Evolutionary conservation across 2,888 invertebrate genomes (phyloP).

Genomic region (Acleris literana): DNA sequence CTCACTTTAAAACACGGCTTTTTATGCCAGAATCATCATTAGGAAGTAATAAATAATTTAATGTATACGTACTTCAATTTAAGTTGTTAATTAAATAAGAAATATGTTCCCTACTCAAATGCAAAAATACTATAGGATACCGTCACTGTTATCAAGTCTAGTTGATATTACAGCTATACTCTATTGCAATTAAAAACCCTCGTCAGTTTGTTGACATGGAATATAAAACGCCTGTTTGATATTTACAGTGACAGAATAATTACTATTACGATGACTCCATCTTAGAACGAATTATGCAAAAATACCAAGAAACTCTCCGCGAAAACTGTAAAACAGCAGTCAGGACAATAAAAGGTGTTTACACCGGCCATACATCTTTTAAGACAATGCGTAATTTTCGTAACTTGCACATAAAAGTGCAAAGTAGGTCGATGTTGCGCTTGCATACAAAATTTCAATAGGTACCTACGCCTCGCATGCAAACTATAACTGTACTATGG

Average conservation of each 20-base stretch:
- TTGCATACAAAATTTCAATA: constrained; percentile 27
- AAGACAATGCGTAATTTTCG: constrained; percentile 33
- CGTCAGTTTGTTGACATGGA: constrained; percentile 8
- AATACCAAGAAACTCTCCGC: not conserved
- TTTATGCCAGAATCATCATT: too few species aligned
- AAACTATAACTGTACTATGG: constrained; percentile 7
- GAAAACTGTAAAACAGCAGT: constrained; percentile 12
- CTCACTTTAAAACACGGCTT: too few species aligned
- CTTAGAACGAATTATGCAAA: not conserved
- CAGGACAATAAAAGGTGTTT: constrained; percentile 24
- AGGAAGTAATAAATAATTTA: too few species aligned
- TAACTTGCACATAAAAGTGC: constrained; percentile 27
- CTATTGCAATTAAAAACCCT: not conserved
- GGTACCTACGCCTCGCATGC: constrained; percentile 21
- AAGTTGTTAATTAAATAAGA: too few species aligned
- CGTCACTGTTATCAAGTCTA: too few species aligned
- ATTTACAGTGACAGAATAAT: constrained; percentile 23
- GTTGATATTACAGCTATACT: too few species aligned
- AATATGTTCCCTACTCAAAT: too few species aligned
- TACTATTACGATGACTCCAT: constrained; percentile 12
- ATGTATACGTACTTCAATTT: too few species aligned
- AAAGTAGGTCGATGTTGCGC: constrained; percentile 26
- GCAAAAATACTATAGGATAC: too few species aligned
- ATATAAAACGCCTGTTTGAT: constrained; percentile 1
- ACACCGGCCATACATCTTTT: constrained; percentile 25